Base-by-base conservation (phyloP, 2,113 vertebrate species). In the Engraulis encrasicolus region DNA sequence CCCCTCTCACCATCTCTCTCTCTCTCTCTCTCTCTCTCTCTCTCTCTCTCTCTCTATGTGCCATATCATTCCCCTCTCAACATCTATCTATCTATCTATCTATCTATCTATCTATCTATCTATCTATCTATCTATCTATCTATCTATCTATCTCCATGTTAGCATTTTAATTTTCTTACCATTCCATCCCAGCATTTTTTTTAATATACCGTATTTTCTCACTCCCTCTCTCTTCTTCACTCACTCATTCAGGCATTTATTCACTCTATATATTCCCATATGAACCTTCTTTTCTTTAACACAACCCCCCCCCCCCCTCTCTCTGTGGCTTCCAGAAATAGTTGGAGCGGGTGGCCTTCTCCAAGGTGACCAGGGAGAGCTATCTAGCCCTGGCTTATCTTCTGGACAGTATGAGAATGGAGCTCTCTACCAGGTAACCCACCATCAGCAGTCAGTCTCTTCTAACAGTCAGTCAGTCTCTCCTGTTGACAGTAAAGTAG, bases 261-360 rank as follows among this genome's bases (percentile, higher is more conserved):
- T n/a, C n/a, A n/a, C n/a, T n/a, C n/a, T n/a, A n/a, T 40, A 5
- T 54, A 19, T 61, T 61, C n/a, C 54, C 54, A 23, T 61, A 1
- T 18, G 17, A 18, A 23, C 58, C 82, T 86, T 71, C 79, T 74
- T 81, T 66, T 78, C 17, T 40, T 82, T 74, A 17, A 36, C 50
- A 49, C 15, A 61, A 11, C 54, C 54, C 11, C 54, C 54, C 12
- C n/a, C 36, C 54, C 54, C 54, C 37, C 49, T 84, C 78, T 34
- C 54, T 49, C 45, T 38, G 82, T 82, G 48, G 31, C 15, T 19
- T 79, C 84, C 87, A 96, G 95, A 94, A 91, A 93, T 96, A 91
- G 87, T 91, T 0, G 93, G 92, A 82, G 93, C 92, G 18, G 94
- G 94, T 85, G 95, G 94, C 78, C 78, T 88, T 89, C 89, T 96